Base-by-base conservation (phyloP, 2,113 vertebrate species). In the Grammomys surdaster region DNA sequence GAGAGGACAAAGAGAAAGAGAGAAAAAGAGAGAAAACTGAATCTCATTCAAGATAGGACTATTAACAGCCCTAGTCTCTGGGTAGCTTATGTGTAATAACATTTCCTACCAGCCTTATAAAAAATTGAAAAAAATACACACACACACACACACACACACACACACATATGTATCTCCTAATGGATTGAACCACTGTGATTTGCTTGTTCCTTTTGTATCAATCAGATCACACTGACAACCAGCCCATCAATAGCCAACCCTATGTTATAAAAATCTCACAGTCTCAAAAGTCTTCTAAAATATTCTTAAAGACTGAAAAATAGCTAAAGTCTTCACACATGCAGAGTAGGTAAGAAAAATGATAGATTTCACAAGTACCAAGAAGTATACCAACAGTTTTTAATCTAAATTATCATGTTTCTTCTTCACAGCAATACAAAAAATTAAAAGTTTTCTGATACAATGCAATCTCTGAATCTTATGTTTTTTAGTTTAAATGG, bases 331-430 rank as follows among this genome's bases (percentile, higher is more conserved):
- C 2, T 69, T 92, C 5, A 84, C 6, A 51, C 5, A 3, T 67
- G 85, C 46, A 95, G 7, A 0, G 9, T 22, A 78, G 22, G 46
- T 43, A 51, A 10, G 56, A 58, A 60, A 76, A 46, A 77, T 3
- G 46, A 40, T 5, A 40, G 12, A 77, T 70, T 96, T 94, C 24
- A 82, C 69, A 84, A 78, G 26, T n/a, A 91, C 9, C 2, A 51
- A 80, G 3, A 28, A n/a, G 28, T 60, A 60, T 56, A 26, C 26
- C 54, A 90, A 54, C 9, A 95, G 1, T 69, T 48, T 72, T 72
- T 92, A 77, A 69, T 28, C 51, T 73, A 24, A 95, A 84, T 92
- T 48, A 81, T 88, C 33, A 36, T 54, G 92, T 75, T 75, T 80
- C 82, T 72, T 93, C 8, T 40, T 81, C 33, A 92, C 24, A 70